These are phyloP conservation scores for Ginglymostoma cirratum DNA, from an alignment of 2,113 vertebrate species.

Conservation along the genomic window DNA sequence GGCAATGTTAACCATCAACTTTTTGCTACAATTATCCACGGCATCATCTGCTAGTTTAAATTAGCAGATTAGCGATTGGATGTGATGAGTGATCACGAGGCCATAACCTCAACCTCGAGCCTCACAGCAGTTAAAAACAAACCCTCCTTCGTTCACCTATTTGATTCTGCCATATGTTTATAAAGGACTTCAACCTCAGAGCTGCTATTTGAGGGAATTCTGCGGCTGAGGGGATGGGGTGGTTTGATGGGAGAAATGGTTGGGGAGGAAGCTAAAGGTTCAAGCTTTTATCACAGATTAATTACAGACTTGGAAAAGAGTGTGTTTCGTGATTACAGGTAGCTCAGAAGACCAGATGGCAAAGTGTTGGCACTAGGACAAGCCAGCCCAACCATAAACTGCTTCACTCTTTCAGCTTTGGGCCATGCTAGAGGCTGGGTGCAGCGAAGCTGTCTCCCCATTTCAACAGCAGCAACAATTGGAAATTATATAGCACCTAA, in stretches of 20 bases:
- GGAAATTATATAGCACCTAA: neutral
- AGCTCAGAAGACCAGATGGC: neutral
- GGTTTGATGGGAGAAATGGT: neutral
- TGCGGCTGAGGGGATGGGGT: no score
- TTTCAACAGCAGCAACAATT: neutral
- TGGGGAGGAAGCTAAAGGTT: neutral
- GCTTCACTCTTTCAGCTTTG: neutral
- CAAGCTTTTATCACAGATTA: neutral
- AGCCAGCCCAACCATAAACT: neutral
- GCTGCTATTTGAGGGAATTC: neutral
- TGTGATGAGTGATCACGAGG: neutral
- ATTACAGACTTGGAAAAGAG: constrained; percentile 2
- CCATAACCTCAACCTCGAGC: neutral
- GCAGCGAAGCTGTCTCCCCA: neutral
- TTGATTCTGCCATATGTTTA: neutral
- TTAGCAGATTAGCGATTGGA: neutral
- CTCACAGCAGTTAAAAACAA: neutral
- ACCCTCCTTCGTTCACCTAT: neutral
- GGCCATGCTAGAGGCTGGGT: neutral
- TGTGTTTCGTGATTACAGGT: neutral
- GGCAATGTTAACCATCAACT: neutral
- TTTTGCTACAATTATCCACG: neutral
- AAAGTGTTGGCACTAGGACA: neutral
- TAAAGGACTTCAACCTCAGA: neutral
- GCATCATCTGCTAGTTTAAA: neutral